Percentiles rank a stretch among this genome's conserved stretches.
Evolutionary conservation across 92 coral and sea anemone species (phyloP).

Genomic region (Epizoanthus illoricatus): DNA sequence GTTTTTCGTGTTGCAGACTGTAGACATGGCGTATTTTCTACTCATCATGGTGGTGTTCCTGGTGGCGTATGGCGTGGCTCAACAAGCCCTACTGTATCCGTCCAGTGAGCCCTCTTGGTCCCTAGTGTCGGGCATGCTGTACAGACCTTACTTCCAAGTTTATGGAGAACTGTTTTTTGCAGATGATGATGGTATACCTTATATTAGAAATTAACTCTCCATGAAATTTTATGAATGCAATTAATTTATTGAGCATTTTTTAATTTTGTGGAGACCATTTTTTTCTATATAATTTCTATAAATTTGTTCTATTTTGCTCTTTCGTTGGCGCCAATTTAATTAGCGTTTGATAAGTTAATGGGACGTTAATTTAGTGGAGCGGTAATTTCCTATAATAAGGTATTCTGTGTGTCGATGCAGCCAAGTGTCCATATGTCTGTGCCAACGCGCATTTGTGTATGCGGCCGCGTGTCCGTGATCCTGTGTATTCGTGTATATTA

Average conservation of each 20-base stretch:
- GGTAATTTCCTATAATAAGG: no score
- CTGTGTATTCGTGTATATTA: no score
- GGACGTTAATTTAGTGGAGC: no score
- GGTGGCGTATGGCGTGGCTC: conserved; percentile 84
- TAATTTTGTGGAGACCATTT: neutral
- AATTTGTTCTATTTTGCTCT: no score
- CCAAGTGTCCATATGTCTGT: no score
- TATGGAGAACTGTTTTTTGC: conserved; percentile 81
- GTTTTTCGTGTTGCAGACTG: conserved; percentile 51
- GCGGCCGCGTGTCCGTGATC: no score
- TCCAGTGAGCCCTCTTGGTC: conserved; percentile 60
- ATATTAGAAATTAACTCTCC: neutral
- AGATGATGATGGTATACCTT: conserved; percentile 37
- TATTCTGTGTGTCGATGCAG: no score
- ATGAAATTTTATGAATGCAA: neutral
- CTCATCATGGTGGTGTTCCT: conserved; percentile 80
- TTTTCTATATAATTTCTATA: no score
- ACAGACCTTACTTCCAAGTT: conserved; percentile 84
- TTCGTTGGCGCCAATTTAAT: no score
- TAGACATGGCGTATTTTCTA: conserved; percentile 78
- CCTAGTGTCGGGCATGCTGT: conserved; percentile 64
- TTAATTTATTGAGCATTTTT: neutral
- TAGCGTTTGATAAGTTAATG: no score
- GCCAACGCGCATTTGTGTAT: no score
- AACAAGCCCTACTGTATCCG: conserved; percentile 78